phyloP scores from a whole-genome alignment of 2,797 vertebrate species.

The Petrocephalus sullivani region DNA sequence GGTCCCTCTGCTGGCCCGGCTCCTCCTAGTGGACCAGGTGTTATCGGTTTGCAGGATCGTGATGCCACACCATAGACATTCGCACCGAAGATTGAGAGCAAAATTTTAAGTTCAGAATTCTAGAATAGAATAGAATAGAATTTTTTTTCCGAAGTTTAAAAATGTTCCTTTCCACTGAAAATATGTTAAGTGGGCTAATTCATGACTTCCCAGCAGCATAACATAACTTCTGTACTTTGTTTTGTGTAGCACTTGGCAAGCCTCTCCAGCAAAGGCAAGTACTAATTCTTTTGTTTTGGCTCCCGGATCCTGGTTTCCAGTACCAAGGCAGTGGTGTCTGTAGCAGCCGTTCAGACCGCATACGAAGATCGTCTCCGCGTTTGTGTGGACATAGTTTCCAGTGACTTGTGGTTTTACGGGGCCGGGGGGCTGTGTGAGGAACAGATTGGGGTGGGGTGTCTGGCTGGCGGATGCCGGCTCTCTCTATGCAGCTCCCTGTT shows the following conservation, averaged over 20 bases:
- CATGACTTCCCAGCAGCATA: conserved; percentile 26
- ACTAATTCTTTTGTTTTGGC: conserved; percentile 31
- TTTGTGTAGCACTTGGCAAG: conserved; percentile 37
- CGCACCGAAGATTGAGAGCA: neutral
- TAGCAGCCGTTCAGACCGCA: conserved; percentile 25
- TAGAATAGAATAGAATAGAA: neutral
- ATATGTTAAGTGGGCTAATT: conserved; percentile 49
- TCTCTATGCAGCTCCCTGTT: neutral
- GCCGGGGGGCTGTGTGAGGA: neutral
- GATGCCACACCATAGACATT: neutral
- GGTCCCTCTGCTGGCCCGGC: neutral
- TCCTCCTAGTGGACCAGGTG: neutral
- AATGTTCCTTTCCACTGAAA: neutral
- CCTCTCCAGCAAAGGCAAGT: conserved; percentile 12
- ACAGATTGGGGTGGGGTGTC: neutral
- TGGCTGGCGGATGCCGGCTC: neutral
- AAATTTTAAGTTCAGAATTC: neutral
- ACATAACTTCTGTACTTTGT: conserved; percentile 31
- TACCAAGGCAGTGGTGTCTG: conserved; percentile 34
- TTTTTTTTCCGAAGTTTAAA: neutral
- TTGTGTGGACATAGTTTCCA: conserved; percentile 10
- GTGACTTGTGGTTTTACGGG: neutral
- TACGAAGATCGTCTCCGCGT: conserved; percentile 26
- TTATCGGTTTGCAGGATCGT: neutral
- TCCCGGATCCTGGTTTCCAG: conserved; percentile 32